Conservation (phyloP, 2,797 vertebrate species). For the Toxotes lorentzi region DNA sequence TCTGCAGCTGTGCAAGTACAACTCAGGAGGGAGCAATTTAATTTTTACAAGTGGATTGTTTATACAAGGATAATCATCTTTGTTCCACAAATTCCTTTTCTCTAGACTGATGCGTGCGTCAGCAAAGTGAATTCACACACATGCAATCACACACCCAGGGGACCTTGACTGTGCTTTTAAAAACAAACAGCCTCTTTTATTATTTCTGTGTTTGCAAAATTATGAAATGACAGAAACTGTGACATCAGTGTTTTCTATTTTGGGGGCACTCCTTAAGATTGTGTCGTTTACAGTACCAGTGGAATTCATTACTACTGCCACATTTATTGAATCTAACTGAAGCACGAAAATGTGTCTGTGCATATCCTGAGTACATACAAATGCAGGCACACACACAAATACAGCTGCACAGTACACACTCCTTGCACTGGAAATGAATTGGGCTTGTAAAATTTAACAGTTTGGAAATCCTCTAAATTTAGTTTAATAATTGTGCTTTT, state of each 20-base stretch:
- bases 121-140: constrained; percentile 42
- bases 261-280: constrained; percentile 31
- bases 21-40: constrained; percentile 71
- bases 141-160: constrained; percentile 30
- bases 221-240: constrained; percentile 44
- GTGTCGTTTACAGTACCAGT: constrained; percentile 19
- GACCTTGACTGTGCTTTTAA: constrained; percentile 44
- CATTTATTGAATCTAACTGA: constrained; percentile 15
- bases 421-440: not conserved
- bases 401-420: not conserved
- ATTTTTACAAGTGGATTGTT: constrained; percentile 77
- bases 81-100: constrained; percentile 73
- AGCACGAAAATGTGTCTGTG: not conserved
- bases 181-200: constrained; percentile 49
- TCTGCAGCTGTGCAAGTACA: constrained; percentile 53
- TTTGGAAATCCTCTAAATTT: not conserved
- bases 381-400: not conserved
- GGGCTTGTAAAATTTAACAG: not conserved
- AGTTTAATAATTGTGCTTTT: not conserved
- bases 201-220: constrained; percentile 41
- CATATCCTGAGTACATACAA: rapidly evolving
- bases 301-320: constrained; percentile 29
- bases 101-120: constrained; percentile 62
- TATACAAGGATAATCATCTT: constrained; percentile 79
- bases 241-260: constrained; percentile 56